Evolutionary conservation across 2,113 vertebrate species (phyloP).

Genomic region (Callospermophilus lateralis): DNA sequence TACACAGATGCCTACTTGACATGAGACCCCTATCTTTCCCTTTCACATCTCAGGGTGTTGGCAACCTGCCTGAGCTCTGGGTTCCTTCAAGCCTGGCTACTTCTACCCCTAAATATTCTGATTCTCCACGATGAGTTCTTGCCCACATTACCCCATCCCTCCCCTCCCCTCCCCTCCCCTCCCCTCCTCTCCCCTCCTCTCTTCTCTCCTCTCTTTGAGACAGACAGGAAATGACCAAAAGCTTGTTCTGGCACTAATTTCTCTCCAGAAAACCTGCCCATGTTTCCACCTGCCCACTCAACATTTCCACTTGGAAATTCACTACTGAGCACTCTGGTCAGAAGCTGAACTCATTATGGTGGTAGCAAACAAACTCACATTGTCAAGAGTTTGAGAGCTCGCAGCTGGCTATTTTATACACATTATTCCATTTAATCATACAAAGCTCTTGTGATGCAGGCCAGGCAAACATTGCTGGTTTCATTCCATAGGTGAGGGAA

Average conservation of each 20-base stretch:
- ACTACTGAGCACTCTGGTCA: not conserved
- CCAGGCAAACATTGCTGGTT: not conserved
- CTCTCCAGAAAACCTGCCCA: not conserved
- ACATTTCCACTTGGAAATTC: not conserved
- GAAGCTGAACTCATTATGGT: not conserved
- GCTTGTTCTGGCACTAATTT: not conserved
- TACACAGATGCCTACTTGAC: not conserved
- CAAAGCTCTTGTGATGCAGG: not conserved
- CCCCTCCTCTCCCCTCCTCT: too few species aligned
- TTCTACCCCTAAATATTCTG: not conserved
- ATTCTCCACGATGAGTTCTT: not conserved
- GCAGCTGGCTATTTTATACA: not conserved
- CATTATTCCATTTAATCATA: not conserved
- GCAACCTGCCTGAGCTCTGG: too few species aligned
- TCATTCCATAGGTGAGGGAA: constrained; percentile 36
- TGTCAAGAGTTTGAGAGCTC: not conserved
- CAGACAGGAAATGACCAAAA: not conserved
- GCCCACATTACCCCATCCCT: accelerated
- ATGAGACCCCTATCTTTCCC: not conserved
- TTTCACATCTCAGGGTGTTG: not conserved
- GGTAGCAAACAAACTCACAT: not conserved
- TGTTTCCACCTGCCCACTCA: not conserved
- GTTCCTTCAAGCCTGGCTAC: not conserved
- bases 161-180: too few species aligned
- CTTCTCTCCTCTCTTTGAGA: not conserved